Conservation (phyloP, 1,140 invertebrate species). For the Zaprionus ornatus region DNA sequence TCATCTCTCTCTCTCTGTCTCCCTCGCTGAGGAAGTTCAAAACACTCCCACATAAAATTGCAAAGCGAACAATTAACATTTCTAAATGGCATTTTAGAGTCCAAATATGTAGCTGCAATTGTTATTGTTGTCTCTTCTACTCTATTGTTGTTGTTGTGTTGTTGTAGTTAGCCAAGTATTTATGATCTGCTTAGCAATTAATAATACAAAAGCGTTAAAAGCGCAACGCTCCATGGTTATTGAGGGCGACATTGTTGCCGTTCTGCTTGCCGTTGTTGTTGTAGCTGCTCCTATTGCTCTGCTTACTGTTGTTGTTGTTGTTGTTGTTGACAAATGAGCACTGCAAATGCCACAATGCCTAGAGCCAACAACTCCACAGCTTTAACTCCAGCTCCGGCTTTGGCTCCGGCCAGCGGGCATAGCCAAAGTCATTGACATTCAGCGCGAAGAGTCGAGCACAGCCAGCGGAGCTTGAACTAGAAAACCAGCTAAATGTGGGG, state of each 20-base stretch:
- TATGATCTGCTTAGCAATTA: slow-evolving; percentile 70
- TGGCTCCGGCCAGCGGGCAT: slow-evolving; percentile 16
- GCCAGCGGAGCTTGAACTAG: slow-evolving; percentile 63
- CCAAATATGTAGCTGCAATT: slow-evolving; percentile 49
- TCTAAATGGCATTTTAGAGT: slow-evolving; percentile 61
- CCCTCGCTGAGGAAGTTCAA: not conserved
- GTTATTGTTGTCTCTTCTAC: slow-evolving; percentile 11
- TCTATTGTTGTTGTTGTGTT: slow-evolving; percentile 12
- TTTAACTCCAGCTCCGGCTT: slow-evolving; percentile 20
- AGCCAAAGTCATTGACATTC: slow-evolving; percentile 72
- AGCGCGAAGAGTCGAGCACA: slow-evolving; percentile 20
- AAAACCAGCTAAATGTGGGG: slow-evolving; percentile 49
- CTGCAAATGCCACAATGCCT: slow-evolving; percentile 60
- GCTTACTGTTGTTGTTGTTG: slow-evolving; percentile 28
- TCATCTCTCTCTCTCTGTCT: not conserved
- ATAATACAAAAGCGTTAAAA: slow-evolving; percentile 70
- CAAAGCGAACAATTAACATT: slow-evolving; percentile 61
- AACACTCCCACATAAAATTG: slow-evolving; percentile 20
- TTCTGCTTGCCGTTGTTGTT: slow-evolving; percentile 5
- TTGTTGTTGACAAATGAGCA: slow-evolving; percentile 67
- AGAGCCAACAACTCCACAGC: slow-evolving; percentile 28
- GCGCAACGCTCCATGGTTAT: slow-evolving; percentile 72
- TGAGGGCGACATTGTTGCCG: slow-evolving; percentile 61
- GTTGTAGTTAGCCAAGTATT: slow-evolving; percentile 26
- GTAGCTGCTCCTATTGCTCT: slow-evolving; percentile 8